phyloP scores from a whole-genome alignment of 2,888 invertebrate species.

The Metellina segmentata region DNA sequence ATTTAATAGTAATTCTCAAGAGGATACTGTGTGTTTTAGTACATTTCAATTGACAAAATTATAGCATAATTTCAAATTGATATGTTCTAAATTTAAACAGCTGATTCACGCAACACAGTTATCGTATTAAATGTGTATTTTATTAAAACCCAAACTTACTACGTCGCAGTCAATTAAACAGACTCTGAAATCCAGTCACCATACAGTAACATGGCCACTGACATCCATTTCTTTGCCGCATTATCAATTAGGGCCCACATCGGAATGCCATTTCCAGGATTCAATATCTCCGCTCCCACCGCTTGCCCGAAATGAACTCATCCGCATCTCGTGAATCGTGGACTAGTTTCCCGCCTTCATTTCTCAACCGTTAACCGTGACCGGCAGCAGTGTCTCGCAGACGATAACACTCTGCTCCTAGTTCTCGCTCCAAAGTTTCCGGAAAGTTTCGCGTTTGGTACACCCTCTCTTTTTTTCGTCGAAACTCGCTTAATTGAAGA shows the following conservation, averaged over 20 bases:
- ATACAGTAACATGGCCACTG: too few relatives aligned
- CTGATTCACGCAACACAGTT: too few relatives aligned
- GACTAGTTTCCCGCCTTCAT: conserved; percentile 57
- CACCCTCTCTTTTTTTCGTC: conserved; percentile 6
- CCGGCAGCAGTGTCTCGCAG: conserved; percentile 41
- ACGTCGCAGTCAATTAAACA: too few relatives aligned
- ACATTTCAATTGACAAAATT: too few relatives aligned
- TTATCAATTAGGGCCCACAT: not conserved
- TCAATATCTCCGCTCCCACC: conserved; percentile 26
- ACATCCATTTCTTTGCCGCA: too few relatives aligned
- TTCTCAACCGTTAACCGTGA: conserved; percentile 53
- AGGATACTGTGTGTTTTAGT: too few relatives aligned
- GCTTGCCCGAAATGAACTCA: conserved; percentile 39
- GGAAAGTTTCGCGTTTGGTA: conserved; percentile 21
- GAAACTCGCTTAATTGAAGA: not conserved
- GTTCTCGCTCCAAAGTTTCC: conserved; percentile 22
- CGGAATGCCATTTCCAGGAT: conserved; percentile 1
- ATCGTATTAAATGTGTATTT: too few relatives aligned
- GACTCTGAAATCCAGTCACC: too few relatives aligned
- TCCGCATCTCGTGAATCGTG: conserved; percentile 41
- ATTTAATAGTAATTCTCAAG: too few relatives aligned
- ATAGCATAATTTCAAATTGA: too few relatives aligned
- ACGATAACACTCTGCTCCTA: conserved; percentile 18
- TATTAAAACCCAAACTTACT: too few relatives aligned
- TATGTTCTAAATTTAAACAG: too few relatives aligned